A percentile compares a stretch with the other conserved stretches of the same genome.
These are phyloP conservation scores for Odocoileus virginianus DNA, from an alignment of 2,113 vertebrate species.

Conservation along the genomic window DNA sequence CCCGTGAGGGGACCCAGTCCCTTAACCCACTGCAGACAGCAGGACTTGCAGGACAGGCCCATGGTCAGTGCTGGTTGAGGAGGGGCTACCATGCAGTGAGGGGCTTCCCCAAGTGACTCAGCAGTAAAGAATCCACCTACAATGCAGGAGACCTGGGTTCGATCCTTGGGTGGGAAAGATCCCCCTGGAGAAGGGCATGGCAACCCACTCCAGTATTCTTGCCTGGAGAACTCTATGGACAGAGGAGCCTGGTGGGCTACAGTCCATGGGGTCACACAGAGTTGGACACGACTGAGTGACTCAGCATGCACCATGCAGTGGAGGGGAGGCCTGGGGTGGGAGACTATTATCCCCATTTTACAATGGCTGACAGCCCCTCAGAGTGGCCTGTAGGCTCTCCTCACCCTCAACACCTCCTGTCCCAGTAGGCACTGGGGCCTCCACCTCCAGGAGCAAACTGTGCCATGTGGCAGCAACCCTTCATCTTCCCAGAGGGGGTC, in stretches of 20 bases:
- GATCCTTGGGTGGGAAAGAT: not conserved
- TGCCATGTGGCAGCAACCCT: not conserved
- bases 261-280: not conserved
- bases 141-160: not conserved
- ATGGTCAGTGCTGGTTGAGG: not conserved
- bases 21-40: not conserved
- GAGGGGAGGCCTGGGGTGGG: not conserved
- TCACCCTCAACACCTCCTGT: not conserved
- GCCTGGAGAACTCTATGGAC: not conserved
- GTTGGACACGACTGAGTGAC: not conserved
- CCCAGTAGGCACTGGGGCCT: not conserved
- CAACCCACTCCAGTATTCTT: not conserved
- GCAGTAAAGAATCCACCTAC: not conserved
- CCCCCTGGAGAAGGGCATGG: not conserved
- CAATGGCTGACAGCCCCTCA: not conserved
- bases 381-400: not conserved
- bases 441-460: not conserved
- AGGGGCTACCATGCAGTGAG: not conserved
- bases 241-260: not conserved
- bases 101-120: not conserved
- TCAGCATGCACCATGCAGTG: not conserved
- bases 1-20: not conserved
- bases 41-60: not conserved
- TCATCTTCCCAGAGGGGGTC: not conserved
- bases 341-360: not conserved